Percentiles rank a stretch among this genome's conserved stretches.
Conservation (phyloP, 2,113 vertebrate genomes). For the Myrmecophaga tridactyla region DNA sequence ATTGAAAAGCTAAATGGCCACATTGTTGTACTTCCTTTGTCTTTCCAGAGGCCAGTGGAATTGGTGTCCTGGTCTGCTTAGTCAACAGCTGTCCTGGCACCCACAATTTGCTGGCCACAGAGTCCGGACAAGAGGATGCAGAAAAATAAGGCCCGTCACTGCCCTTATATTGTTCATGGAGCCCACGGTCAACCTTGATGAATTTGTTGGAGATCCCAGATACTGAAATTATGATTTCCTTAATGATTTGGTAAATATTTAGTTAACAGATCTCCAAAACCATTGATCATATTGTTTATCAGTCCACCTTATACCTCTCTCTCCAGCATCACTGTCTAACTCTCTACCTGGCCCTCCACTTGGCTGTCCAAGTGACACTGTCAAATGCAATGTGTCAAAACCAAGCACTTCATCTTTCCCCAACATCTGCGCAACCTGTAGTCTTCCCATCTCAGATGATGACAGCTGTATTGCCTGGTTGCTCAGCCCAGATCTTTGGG, state of each 20-base stretch:
- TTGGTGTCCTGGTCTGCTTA: not conserved
- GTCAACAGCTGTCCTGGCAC: not conserved
- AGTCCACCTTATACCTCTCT: not conserved
- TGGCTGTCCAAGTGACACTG: not conserved
- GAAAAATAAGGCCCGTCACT: not conserved
- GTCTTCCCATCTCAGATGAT: not conserved
- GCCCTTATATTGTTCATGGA: not conserved
- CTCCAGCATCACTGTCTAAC: rapidly evolving
- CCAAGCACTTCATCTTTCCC: not conserved
- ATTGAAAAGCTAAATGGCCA: not conserved
- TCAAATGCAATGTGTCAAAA: no score
- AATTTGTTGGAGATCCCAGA: no score
- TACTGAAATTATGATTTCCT: not conserved
- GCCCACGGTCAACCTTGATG: not conserved
- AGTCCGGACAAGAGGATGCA: not conserved
- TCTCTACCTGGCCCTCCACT: not conserved
- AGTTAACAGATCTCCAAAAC: not conserved
- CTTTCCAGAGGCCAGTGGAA: no score
- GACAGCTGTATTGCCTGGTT: not conserved
- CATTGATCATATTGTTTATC: not conserved
- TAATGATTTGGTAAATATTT: not conserved
- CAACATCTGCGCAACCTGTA: no score
- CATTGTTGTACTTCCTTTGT: no score
- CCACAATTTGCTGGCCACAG: no score
- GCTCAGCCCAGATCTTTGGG: not conserved